Conservation (phyloP, 2,113 vertebrate species). For the Callaeas wilsoni region DNA sequence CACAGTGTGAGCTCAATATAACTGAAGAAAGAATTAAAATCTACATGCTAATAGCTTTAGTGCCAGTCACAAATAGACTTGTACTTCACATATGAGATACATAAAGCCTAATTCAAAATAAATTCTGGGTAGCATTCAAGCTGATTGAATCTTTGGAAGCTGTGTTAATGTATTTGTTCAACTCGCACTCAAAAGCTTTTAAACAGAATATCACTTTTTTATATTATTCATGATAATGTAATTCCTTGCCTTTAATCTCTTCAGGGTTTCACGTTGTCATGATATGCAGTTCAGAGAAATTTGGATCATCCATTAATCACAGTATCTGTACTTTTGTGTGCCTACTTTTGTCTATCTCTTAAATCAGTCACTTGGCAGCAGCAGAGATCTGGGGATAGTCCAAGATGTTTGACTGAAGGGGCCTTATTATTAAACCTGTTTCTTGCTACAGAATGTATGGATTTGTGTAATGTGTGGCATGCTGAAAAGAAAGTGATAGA, state of each 20-base stretch:
- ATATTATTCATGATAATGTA: slow-evolving; percentile 74
- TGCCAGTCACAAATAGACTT: slow-evolving; percentile 47
- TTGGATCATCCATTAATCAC: slow-evolving; percentile 87
- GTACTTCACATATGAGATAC: slow-evolving; percentile 44
- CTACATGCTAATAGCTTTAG: slow-evolving; percentile 65
- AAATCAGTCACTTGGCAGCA: slow-evolving; percentile 87
- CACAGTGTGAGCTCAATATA: not conserved
- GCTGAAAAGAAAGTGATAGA: slow-evolving; percentile 82
- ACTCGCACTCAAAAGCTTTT: slow-evolving; percentile 73
- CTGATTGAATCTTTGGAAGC: slow-evolving; percentile 68
- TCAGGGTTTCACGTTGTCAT: slow-evolving; percentile 86
- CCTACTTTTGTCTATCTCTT: slow-evolving; percentile 90
- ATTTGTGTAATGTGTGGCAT: slow-evolving; percentile 80
- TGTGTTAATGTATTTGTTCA: slow-evolving; percentile 76
- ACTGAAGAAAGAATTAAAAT: slow-evolving; percentile 67
- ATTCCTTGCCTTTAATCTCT: slow-evolving; percentile 78
- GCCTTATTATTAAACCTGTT: slow-evolving; percentile 81
- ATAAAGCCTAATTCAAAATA: slow-evolving; percentile 73
- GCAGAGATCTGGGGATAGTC: slow-evolving; percentile 70
- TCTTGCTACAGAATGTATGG: slow-evolving; percentile 75
- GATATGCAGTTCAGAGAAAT: slow-evolving; percentile 84
- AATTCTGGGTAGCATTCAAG: slow-evolving; percentile 67
- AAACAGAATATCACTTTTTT: slow-evolving; percentile 73
- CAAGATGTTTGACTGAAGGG: slow-evolving; percentile 80
- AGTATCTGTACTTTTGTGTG: slow-evolving; percentile 80